Evolutionary conservation across 2,113 vertebrate genomes (phyloP).

Genomic region (Spilogale gracilis): DNA sequence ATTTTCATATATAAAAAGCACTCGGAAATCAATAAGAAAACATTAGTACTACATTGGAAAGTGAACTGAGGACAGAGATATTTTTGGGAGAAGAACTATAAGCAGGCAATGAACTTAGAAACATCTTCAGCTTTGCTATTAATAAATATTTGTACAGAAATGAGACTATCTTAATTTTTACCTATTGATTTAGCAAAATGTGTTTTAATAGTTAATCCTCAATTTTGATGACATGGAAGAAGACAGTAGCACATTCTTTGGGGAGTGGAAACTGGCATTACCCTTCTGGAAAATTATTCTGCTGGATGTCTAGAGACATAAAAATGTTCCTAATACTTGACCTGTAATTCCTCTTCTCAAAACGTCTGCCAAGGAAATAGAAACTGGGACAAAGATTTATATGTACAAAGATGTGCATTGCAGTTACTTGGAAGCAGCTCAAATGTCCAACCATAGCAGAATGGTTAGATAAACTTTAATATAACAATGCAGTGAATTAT

Average conservation of each 20-base stretch:
- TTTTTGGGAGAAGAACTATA: not conserved
- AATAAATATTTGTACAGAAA: constrained; percentile 12
- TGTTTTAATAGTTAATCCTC: constrained; percentile 6
- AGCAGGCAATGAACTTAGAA: not conserved
- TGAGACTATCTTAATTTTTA: constrained; percentile 27
- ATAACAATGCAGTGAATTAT: constrained; percentile 37
- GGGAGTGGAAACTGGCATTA: constrained; percentile 15
- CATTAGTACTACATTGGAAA: not conserved
- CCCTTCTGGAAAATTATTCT: constrained; percentile 62
- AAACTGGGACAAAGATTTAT: constrained; percentile 64
- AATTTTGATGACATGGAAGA: not conserved
- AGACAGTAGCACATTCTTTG: not conserved
- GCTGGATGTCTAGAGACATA: not conserved
- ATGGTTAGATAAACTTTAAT: constrained; percentile 42
- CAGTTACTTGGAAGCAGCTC: constrained; percentile 63
- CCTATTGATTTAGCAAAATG: not conserved
- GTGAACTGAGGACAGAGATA: not conserved
- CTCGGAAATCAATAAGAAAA: constrained; percentile 65
- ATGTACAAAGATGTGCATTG: constrained; percentile 60
- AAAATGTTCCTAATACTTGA: constrained; percentile 55
- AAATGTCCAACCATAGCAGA: constrained; percentile 26
- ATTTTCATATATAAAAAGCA: constrained; percentile 70
- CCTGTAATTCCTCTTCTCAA: constrained; percentile 53
- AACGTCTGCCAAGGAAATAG: constrained; percentile 57
- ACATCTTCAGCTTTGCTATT: not conserved